Percentiles rank a stretch among this genome's conserved stretches.
Evolutionary conservation across 2,888 invertebrate species (phyloP).

Genomic region (Rotaria socialis): DNA sequence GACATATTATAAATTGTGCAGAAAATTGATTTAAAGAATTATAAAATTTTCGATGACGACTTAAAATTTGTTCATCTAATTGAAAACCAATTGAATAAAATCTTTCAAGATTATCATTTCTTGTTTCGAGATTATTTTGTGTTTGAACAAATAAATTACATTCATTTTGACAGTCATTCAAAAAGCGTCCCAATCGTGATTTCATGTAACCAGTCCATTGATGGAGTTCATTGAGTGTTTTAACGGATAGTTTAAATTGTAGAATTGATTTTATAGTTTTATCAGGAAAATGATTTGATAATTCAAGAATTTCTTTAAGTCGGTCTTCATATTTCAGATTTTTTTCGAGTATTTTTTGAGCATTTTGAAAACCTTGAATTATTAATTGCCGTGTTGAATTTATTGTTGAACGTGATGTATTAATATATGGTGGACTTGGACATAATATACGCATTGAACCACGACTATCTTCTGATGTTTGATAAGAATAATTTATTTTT

Average conservation of each 20-base stretch:
- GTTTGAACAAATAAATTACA: constrained; percentile 20
- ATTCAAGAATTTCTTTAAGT: not conserved
- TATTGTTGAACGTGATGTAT: constrained; percentile 18
- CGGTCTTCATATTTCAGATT: not conserved
- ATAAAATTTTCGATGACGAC: constrained; percentile 28
- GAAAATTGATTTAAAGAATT: not conserved
- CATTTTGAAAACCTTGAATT: not conserved
- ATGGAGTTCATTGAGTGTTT: not conserved
- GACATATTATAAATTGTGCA: constrained; percentile 1
- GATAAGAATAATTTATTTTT: not conserved
- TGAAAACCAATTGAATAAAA: not conserved
- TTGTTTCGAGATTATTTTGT: not conserved
- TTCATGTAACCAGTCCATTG: constrained; percentile 14
- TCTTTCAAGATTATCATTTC: not conserved
- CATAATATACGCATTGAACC: constrained; percentile 21
- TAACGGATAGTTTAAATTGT: not conserved
- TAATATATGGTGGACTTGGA: constrained; percentile 21
- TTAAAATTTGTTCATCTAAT: not conserved
- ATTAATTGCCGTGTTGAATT: not conserved
- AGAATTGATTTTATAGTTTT: not conserved
- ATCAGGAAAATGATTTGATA: constrained; percentile 20
- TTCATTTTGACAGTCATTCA: not conserved
- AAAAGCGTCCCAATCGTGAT: constrained; percentile 1
- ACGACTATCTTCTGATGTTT: not conserved
- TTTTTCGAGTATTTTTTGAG: not conserved